Conservation (phyloP, 1,140 invertebrate genomes). For the Yoshiicerus persimilis region DNA sequence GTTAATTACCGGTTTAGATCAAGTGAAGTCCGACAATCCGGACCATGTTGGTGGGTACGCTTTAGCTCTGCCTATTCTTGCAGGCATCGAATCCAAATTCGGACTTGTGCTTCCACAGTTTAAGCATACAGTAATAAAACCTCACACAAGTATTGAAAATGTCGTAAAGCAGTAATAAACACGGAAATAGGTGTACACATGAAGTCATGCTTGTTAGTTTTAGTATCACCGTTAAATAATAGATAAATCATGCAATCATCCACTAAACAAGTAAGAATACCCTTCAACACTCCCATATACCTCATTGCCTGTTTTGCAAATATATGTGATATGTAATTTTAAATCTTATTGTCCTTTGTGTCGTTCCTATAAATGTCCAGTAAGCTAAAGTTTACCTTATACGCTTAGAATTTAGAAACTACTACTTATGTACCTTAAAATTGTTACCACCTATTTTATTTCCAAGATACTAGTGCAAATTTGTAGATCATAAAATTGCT, state of each 20-base stretch:
- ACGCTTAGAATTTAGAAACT: too few species aligned
- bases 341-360: background rate
- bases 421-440: background rate
- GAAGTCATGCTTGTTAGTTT: too few species aligned
- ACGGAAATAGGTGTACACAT: too few species aligned
- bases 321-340: background rate
- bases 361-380: background rate
- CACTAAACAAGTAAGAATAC: too few species aligned
- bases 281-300: too few species aligned
- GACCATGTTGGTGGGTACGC: constrained; percentile 97
- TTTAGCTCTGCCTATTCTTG: constrained; percentile 90
- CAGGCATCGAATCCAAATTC: constrained; percentile 96
- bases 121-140: constrained; percentile 28
- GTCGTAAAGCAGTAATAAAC: background rate
- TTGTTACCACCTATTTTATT: background rate
- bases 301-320: background rate
- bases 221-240: too few species aligned
- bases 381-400: too few species aligned
- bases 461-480: too few species aligned
- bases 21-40: constrained; percentile 65
- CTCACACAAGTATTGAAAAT: background rate
- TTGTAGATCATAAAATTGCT: background rate
- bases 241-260: too few species aligned
- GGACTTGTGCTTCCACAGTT: constrained; percentile 93
- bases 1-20: constrained; percentile 14